These are phyloP conservation scores for Thumatha senex DNA, from an alignment of 2,888 invertebrate genomes.

Conservation along the genomic window DNA sequence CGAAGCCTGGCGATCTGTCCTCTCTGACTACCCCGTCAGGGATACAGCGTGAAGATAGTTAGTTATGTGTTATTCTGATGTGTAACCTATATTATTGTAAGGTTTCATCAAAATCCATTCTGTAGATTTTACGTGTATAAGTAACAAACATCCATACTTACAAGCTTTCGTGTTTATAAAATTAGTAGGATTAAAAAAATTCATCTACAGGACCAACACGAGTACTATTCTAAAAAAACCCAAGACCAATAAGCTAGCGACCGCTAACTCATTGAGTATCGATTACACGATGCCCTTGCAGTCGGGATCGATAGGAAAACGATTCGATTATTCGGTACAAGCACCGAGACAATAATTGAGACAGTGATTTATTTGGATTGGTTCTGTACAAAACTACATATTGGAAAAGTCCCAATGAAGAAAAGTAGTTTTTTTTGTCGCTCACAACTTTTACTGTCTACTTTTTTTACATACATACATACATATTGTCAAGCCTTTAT, in stretches of 20 bases:
- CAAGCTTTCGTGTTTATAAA: too few relatives aligned
- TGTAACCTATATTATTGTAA: too few relatives aligned
- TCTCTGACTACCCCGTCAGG: too few relatives aligned
- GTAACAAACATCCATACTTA: too few relatives aligned
- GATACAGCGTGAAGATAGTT: too few relatives aligned
- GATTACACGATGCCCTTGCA: slow-evolving; percentile 42
- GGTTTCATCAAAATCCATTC: too few relatives aligned
- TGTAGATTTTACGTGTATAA: too few relatives aligned
- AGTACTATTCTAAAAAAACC: slow-evolving; percentile 8
- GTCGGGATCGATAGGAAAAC: slow-evolving; percentile 21
- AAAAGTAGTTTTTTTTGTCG: slow-evolving; percentile 7
- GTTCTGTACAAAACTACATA: slow-evolving; percentile 39
- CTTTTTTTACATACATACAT: not conserved
- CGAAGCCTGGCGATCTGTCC: too few relatives aligned
- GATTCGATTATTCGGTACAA: slow-evolving; percentile 40
- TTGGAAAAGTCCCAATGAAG: slow-evolving; percentile 34
- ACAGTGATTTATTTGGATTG: slow-evolving; percentile 45
- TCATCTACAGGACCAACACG: not conserved
- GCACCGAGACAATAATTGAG: slow-evolving; percentile 31
- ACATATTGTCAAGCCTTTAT: too few relatives aligned
- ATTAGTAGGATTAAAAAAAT: too few relatives aligned
- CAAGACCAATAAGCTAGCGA: slow-evolving; percentile 13
- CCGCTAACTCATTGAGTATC: slow-evolving; percentile 23
- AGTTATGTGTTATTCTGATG: too few relatives aligned
- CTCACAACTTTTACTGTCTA: not conserved